A percentile compares a stretch with the other conserved stretches of the same genome.
Conservation (phyloP, 2,113 vertebrate genomes). For the Brachionichthys hirsutus region DNA sequence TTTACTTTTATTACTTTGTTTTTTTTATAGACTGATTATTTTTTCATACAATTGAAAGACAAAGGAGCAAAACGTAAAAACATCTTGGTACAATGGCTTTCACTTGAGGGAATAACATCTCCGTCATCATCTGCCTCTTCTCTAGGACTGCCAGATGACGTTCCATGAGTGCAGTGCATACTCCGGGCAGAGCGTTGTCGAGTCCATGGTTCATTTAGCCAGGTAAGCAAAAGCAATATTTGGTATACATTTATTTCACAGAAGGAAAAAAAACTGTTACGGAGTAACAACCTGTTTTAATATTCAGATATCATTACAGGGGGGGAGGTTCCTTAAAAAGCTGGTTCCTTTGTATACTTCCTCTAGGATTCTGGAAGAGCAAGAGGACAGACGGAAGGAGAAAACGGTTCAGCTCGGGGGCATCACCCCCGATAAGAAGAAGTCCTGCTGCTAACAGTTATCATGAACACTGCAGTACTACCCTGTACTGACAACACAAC, state of each 20-base stretch:
- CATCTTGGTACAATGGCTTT: background rate
- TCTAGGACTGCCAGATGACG: slow-evolving; percentile 82
- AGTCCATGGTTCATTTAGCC: slow-evolving; percentile 85
- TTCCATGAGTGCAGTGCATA: slow-evolving; percentile 92
- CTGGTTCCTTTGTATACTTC: background rate
- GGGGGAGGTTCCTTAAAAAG: too few species aligned
- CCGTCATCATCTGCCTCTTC: background rate
- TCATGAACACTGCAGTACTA: slow-evolving; percentile 21
- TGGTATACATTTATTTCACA: background rate
- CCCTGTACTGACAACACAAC: slow-evolving; percentile 12
- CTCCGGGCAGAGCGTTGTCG: slow-evolving; percentile 82
- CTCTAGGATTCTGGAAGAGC: slow-evolving; percentile 85
- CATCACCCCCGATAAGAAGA: slow-evolving; percentile 74
- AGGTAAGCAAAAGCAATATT: slow-evolving; percentile 74
- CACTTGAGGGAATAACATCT: background rate
- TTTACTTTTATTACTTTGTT: too few species aligned
- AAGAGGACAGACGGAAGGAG: slow-evolving; percentile 85
- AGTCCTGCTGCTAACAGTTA: slow-evolving; percentile 79
- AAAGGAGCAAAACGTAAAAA: too few species aligned
- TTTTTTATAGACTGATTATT: too few species aligned
- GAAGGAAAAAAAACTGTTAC: background rate
- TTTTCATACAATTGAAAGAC: too few species aligned
- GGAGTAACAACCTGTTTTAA: too few species aligned
- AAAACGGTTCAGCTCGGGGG: slow-evolving; percentile 80
- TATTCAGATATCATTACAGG: too few species aligned